Base-by-base conservation (phyloP, 1,140 invertebrate species). In the Leptestheria dahalacensis region DNA sequence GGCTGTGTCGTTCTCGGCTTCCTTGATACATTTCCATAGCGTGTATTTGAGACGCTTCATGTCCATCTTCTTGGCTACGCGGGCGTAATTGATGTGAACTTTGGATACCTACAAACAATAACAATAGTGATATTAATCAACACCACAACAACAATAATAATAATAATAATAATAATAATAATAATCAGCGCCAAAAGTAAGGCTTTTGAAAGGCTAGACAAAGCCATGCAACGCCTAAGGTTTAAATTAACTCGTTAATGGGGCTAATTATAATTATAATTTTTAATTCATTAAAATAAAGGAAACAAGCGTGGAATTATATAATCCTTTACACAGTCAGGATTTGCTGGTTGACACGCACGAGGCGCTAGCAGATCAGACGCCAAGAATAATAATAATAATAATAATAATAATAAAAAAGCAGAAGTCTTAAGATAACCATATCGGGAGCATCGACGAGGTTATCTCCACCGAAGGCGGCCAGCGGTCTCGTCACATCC, bases 31-130 rank as follows among this genome's bases (percentile, higher is more conserved):
- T 6, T 56, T 49, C 84, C 85, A 88, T 57, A 87, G 82, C 3
- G 76, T 74, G 33, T 73, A 70, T 67, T 89, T 89, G 10, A 91
- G 66, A 66, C 81, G 80, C 63, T 81, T 82, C 76, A 91, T 86
- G 66, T 91, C 83, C 9, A 89, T 77, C 66, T 83, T 86, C 65
- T 89, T 89, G 0, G 86, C 84, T 62, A 78, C 76, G 70, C 81
- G 79, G 11, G 85, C 83, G 68, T 86, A 89, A 1, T 77, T 76
- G 59, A 88, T 82, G 63, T 79, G 77, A 61, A 81, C 78, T 71
- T 83, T 82, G 3, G 77, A 75, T 46, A 84, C 77, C 80, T 78
- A 65, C 58, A 61, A 61, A 26, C 46, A 54, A 48, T 48, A 11
- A 49, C 23, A n/a, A 47, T 12, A 29, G 25, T 25, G 15, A 41